Conservation (phyloP, 2,888 invertebrate species). For the Drosophila cognata region DNA sequence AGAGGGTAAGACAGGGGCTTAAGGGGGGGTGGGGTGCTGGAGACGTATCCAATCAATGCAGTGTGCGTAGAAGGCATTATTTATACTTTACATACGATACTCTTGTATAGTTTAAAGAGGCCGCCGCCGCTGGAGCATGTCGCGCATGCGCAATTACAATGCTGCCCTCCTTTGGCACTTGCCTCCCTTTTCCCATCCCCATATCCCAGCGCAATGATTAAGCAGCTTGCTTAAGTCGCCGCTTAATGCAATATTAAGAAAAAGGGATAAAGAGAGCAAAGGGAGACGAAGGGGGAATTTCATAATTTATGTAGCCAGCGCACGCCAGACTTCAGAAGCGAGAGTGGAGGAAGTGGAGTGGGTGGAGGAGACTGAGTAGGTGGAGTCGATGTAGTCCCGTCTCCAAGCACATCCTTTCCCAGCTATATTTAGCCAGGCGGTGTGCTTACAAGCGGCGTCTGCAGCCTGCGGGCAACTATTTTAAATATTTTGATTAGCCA, state of each 20-base stretch:
- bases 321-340: constrained; percentile 32
- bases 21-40: background rate
- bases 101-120: constrained; percentile 48
- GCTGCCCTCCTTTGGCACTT: constrained; percentile 24
- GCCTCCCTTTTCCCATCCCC: background rate
- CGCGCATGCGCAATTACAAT: constrained; percentile 75
- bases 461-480: constrained; percentile 60
- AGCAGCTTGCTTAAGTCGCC: constrained; percentile 68
- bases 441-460: constrained; percentile 16
- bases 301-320: constrained; percentile 51
- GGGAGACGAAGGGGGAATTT: background rate
- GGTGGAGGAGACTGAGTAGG: background rate
- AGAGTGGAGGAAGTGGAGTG: background rate
- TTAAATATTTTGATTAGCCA: constrained; percentile 75
- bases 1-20: background rate
- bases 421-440: constrained; percentile 54
- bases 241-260: constrained; percentile 61
- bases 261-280: constrained; percentile 18
- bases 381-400: constrained; percentile 23
- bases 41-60: constrained; percentile 60
- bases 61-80: constrained; percentile 59
- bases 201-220: constrained; percentile 54
- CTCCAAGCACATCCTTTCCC: constrained; percentile 40
- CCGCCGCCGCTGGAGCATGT: constrained; percentile 66
- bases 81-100: constrained; percentile 42